Conservation (phyloP, 1,140 invertebrate species). For the Gyrodactylus salaris region DNA sequence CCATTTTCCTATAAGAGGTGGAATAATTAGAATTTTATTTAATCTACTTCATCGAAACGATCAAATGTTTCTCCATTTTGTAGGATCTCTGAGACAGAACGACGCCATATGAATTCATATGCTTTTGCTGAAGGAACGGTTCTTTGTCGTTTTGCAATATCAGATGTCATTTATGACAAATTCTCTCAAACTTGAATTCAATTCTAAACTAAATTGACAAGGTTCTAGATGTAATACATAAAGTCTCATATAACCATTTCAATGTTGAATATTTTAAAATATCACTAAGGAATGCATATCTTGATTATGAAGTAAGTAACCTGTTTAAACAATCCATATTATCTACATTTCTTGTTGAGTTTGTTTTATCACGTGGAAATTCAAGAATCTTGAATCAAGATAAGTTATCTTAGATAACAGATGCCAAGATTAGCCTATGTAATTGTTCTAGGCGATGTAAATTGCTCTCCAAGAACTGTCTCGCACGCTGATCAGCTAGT, state of each 20-base stretch:
- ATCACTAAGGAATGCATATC: background rate
- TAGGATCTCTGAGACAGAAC: constrained; percentile 50
- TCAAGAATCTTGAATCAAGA: too few relatives aligned
- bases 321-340: too few relatives aligned
- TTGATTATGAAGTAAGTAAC: too few relatives aligned
- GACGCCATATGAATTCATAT: constrained; percentile 90
- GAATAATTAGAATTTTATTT: constrained; percentile 2
- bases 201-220: too few relatives aligned
- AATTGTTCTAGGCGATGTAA: background rate
- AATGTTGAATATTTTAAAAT: background rate
- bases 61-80: constrained; percentile 52
- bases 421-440: background rate
- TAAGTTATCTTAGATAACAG: too few relatives aligned
- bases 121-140: constrained; percentile 43
- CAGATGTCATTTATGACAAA: constrained; percentile 3
- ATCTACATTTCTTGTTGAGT: too few relatives aligned
- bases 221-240: background rate
- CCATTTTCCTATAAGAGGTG: constrained; percentile 33
- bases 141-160: constrained; percentile 7
- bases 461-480: background rate
- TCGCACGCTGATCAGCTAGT: background rate
- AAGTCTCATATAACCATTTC: background rate
- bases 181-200: background rate
- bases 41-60: constrained; percentile 52
- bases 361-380: too few relatives aligned